Percentiles rank a stretch among this genome's conserved stretches.
phyloP scores from a whole-genome alignment of 2,113 vertebrate species.

The Ranitomeya imitator region DNA sequence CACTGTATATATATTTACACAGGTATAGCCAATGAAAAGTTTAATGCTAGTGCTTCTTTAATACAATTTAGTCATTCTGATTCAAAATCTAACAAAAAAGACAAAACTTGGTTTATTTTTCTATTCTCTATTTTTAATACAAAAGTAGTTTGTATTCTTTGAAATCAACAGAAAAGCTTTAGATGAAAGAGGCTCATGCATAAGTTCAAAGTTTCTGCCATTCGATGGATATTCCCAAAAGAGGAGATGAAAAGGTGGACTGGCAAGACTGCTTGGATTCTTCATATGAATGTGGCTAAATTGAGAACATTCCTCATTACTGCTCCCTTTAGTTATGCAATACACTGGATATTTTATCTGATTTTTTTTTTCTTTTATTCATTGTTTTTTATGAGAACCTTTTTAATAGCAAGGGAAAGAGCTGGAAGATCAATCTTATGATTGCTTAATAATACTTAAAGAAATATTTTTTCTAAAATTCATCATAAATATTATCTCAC shows the following conservation, averaged over 20 bases:
- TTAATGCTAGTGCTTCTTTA: not conserved
- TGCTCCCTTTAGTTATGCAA: not conserved
- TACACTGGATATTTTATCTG: not conserved
- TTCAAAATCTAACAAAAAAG: not conserved
- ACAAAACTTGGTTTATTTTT: not conserved
- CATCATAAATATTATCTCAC: not conserved
- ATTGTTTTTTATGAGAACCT: not conserved
- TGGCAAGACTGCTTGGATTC: slow-evolving; percentile 45
- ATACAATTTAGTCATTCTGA: not conserved
- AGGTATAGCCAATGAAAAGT: too few species aligned
- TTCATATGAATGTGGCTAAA: slow-evolving; percentile 32
- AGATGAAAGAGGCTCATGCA: slow-evolving; percentile 60
- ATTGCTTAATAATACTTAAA: not conserved
- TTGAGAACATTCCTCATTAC: slow-evolving; percentile 2
- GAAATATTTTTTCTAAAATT: not conserved
- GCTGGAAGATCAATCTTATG: not conserved
- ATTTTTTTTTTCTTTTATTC: not conserved
- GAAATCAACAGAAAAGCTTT: slow-evolving; percentile 57
- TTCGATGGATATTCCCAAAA: slow-evolving; percentile 60
- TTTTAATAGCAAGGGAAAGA: not conserved
- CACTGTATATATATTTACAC: too few species aligned
- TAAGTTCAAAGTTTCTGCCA: slow-evolving; percentile 63
- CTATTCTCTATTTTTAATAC: not conserved
- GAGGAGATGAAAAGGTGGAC: slow-evolving; percentile 54
- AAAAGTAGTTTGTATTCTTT: slow-evolving; percentile 53